Evolutionary conservation across 2,113 vertebrate species (phyloP).

Genomic region (Salvator merianae): DNA sequence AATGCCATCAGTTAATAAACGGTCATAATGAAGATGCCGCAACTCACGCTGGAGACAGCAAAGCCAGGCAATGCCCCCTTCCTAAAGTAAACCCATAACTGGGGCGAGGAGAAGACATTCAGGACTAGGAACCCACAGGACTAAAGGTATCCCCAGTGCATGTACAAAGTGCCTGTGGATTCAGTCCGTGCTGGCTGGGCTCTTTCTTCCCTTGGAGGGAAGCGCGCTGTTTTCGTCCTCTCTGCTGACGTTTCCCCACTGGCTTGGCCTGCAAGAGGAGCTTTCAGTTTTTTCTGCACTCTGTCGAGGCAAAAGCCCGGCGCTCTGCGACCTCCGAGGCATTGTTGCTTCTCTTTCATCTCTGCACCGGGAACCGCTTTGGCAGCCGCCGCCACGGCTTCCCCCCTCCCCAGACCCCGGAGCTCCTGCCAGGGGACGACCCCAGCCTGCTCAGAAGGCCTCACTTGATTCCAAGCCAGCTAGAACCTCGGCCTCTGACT

Average conservation of each 20-base stretch:
- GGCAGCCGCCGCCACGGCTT: neutral
- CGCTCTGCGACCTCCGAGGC: neutral
- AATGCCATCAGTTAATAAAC: too few species aligned
- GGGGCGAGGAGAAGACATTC: too few species aligned
- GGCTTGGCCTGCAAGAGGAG: slow-evolving; percentile 29
- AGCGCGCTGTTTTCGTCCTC: slow-evolving; percentile 49
- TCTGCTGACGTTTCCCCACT: slow-evolving; percentile 55
- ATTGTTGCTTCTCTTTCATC: neutral
- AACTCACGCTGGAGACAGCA: too few species aligned
- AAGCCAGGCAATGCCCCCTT: too few species aligned
- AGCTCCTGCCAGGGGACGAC: slow-evolving; percentile 12
- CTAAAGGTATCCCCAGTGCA: too few species aligned
- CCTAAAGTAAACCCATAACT: too few species aligned
- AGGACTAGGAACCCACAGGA: too few species aligned
- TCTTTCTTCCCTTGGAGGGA: slow-evolving; percentile 37
- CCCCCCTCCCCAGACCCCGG: neutral
- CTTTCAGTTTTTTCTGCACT: slow-evolving; percentile 50
- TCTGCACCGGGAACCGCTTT: slow-evolving; percentile 34
- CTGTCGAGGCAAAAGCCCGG: slow-evolving; percentile 44
- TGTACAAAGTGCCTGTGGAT: neutral
- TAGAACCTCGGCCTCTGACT: slow-evolving; percentile 44
- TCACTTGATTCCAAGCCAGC: slow-evolving; percentile 13
- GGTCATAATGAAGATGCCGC: too few species aligned
- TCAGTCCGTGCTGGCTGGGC: slow-evolving; percentile 24
- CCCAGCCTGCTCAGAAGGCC: neutral